These are phyloP conservation scores for Neolamprologus falcicula DNA, from an alignment of 2,113 vertebrate genomes.

Conservation along the genomic window DNA sequence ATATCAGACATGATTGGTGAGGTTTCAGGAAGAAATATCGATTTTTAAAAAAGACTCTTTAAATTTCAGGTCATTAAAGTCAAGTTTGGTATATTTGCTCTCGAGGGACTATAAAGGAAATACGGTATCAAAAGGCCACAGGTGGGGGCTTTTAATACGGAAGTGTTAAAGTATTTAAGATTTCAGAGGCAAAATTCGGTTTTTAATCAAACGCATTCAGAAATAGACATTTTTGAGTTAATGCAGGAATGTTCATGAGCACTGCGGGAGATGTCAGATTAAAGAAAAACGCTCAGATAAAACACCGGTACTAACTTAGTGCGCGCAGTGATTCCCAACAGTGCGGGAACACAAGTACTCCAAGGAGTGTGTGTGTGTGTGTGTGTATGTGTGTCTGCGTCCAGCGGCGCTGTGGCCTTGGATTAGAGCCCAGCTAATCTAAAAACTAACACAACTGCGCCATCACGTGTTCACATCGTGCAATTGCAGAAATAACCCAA, in stretches of 20 bases:
- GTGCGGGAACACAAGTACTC: background rate
- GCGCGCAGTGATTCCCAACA: background rate
- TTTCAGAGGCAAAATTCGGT: background rate
- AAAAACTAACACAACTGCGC: conserved; percentile 9
- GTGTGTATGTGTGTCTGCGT: background rate
- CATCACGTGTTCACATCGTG: background rate
- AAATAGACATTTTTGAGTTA: background rate
- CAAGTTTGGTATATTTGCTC: background rate
- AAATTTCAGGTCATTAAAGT: background rate
- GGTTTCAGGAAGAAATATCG: background rate
- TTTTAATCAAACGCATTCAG: background rate
- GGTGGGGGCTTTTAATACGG: background rate
- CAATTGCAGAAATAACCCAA: background rate
- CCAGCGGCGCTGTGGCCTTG: background rate
- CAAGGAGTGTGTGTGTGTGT: background rate
- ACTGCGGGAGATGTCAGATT: background rate
- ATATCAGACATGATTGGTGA: background rate
- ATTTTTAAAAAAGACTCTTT: rapidly evolving
- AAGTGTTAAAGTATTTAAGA: background rate
- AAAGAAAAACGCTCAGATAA: background rate
- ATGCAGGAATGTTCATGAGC: background rate
- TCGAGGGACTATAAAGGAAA: background rate
- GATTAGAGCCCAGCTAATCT: background rate
- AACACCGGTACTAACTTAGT: background rate
- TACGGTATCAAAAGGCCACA: background rate